Evolutionary conservation across 2,888 invertebrate species (phyloP), one percentile per base, ranked within the genome.

Genomic region (Plebejus argus): DNA sequence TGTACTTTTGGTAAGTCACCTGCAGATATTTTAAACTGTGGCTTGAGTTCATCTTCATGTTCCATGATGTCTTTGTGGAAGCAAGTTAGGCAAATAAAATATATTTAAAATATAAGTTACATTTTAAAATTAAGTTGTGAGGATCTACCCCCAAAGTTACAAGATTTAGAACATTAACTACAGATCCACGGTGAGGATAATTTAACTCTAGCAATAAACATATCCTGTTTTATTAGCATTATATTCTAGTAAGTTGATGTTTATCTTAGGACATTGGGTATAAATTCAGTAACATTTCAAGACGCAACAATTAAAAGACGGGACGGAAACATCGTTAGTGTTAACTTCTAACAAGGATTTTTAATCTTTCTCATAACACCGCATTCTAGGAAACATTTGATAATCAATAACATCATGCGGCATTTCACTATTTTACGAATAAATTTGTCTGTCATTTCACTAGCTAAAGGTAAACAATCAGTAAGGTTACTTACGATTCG

Each of bases 1-100:
- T 94, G 93, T 87, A 94, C 90, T 90, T 90, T 89, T 82, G 93
- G 92, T 81, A 93, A 86, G 83, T 92, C 92, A 70, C 85, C 88
- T 75, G 86, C 82, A 76, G 86, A 81, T 86, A 87, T 82, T 87
- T 86, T 90, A 86, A 83, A 83, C 83, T 83, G 84, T 82, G 84
- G 83, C 83, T 84, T 85, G 85, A 84, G 83, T 83, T 85, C 87
- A 78, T 89, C 90, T 84, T 87, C 90, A 78, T 82, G 85, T 79
- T 93, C 92, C 93, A 93, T 93, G 84, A 86, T 79, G 79, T 79
- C 85, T 86, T 90, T 88, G 85, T 79, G 81, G 81, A 83, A 79
- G 82, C 79, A 82, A 80, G 80, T 79, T 76, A 82, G 80, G 82
- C 80, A 84, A 83, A 83, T 72, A 76, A 76, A 78, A 77, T 78